Percentiles rank a stretch among this genome's conserved stretches.
These are phyloP conservation scores for Callimorpha dominula DNA, from an alignment of 2,888 invertebrate species.

Conservation along the genomic window DNA sequence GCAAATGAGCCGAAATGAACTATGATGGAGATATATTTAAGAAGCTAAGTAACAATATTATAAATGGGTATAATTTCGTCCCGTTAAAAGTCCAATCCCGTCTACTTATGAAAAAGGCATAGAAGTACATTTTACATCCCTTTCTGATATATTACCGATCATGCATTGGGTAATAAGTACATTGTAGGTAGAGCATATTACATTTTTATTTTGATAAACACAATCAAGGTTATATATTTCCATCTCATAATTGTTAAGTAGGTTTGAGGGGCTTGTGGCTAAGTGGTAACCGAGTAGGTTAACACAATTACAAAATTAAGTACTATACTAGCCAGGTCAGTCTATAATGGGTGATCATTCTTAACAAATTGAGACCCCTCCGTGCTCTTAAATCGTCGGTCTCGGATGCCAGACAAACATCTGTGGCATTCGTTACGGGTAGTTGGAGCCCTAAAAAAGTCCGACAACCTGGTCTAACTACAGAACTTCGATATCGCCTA, in stretches of 20 bases:
- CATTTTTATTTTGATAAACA: background rate
- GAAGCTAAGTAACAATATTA: background rate
- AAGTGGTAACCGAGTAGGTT: too few species aligned
- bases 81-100: background rate
- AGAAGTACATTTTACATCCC: background rate
- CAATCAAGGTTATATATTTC: background rate
- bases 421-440: too few species aligned
- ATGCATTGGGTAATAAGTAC: background rate
- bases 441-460: too few species aligned
- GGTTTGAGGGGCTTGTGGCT: too few species aligned
- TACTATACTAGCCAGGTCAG: too few species aligned
- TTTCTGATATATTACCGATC: background rate
- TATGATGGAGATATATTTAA: background rate
- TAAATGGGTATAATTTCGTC: background rate
- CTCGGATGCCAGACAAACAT: too few species aligned
- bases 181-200: background rate
- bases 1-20: background rate
- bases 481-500: too few species aligned
- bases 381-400: too few species aligned
- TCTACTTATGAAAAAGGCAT: background rate
- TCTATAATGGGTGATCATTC: too few species aligned
- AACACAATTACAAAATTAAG: too few species aligned
- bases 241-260: background rate
- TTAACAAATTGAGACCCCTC: too few species aligned
- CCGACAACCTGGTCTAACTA: too few species aligned